phyloP scores from a whole-genome alignment of 2,113 vertebrate species.

The Montifringilla adamsi region DNA sequence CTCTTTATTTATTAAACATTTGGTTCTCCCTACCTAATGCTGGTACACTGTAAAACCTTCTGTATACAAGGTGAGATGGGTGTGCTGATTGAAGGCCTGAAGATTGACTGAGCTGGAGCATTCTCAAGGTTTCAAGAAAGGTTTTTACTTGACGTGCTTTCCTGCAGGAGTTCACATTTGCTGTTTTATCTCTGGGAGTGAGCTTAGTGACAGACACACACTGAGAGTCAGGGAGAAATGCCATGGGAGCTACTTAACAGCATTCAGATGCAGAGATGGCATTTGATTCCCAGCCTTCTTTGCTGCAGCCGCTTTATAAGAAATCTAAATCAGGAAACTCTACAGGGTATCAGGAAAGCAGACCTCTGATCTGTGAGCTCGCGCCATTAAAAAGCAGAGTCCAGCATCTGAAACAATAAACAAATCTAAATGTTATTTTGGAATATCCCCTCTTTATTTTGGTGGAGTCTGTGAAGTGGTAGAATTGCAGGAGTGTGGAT shows the following conservation, averaged over 20 bases:
- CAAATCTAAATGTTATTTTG: constrained; percentile 19
- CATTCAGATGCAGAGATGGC: constrained; percentile 71
- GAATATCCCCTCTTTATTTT: background rate
- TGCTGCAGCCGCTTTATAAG: constrained; percentile 42
- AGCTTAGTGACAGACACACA: constrained; percentile 67
- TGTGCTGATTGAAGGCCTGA: background rate
- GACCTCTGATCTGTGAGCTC: background rate
- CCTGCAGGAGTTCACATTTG: constrained; percentile 68
- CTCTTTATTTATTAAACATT: background rate
- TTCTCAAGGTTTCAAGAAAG: constrained; percentile 52
- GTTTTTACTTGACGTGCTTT: constrained; percentile 38
- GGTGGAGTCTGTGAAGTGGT: background rate
- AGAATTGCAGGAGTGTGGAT: background rate
- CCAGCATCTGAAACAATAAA: constrained; percentile 51
- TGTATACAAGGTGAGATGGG: background rate
- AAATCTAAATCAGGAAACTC: constrained; percentile 61
- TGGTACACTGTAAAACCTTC: background rate
- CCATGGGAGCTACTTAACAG: constrained; percentile 67
- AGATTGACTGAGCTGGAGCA: constrained; percentile 37
- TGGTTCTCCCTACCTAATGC: background rate
- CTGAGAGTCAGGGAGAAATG: constrained; percentile 67
- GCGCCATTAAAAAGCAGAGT: background rate
- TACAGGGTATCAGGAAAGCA: constrained; percentile 23
- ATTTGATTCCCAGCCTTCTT: constrained; percentile 66
- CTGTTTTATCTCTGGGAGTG: constrained; percentile 71